These are phyloP conservation scores for Thamnophis sirtalis DNA, from an alignment of 2,113 vertebrate species.

Conservation along the genomic window DNA sequence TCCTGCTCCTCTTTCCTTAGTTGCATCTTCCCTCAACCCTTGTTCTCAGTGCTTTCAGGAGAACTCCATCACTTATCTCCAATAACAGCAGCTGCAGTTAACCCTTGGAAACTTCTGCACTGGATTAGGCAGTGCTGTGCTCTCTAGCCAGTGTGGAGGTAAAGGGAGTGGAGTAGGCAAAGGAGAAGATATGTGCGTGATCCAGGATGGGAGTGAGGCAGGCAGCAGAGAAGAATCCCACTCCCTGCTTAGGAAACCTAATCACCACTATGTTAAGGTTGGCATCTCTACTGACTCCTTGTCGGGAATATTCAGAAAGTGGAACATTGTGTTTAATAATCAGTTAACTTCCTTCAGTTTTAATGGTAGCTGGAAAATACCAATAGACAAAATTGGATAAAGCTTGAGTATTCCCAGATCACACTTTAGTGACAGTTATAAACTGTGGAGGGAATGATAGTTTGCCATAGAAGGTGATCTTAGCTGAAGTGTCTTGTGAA, in stretches of 20 bases:
- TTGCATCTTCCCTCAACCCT: background rate
- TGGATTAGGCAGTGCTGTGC: background rate
- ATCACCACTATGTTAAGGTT: background rate
- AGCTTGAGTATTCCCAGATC: background rate
- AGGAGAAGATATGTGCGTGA: background rate
- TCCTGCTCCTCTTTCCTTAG: background rate
- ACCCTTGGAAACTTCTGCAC: background rate
- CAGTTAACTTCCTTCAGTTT: background rate
- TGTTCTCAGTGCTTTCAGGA: background rate
- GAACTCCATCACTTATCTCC: background rate
- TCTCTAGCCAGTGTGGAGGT: background rate
- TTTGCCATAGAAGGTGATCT: background rate
- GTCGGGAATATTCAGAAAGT: background rate
- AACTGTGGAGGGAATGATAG: background rate
- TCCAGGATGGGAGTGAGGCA: background rate
- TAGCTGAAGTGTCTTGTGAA: background rate
- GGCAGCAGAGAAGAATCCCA: background rate
- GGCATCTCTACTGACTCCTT: background rate
- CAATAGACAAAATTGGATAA: background rate
- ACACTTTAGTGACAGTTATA: background rate
- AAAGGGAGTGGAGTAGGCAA: background rate
- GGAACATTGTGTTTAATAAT: background rate
- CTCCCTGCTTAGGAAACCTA: background rate
- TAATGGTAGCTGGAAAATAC: background rate
- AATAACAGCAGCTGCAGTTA: background rate